Conservation (phyloP, 1,140 invertebrate genomes). For the Drosophila micromelanica region DNA sequence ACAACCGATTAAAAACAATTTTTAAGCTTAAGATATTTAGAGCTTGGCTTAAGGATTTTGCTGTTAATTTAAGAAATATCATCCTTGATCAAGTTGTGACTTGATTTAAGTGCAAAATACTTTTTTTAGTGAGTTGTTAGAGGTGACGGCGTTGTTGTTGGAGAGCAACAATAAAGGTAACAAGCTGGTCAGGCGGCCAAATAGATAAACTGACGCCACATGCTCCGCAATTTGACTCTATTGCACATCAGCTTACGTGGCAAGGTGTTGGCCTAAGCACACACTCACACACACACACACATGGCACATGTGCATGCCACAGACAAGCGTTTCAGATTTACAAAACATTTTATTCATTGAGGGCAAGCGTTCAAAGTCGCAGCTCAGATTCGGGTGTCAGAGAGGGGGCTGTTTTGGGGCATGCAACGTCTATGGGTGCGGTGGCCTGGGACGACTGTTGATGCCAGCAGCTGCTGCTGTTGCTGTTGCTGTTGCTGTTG, state of each 20-base stretch:
- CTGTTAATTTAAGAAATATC: no score
- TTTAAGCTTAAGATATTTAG: no score
- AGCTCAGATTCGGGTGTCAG: slow-evolving; percentile 45
- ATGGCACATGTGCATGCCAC: slow-evolving; percentile 21
- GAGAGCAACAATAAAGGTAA: slow-evolving; percentile 50
- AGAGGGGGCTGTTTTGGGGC: background rate
- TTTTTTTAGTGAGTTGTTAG: no score
- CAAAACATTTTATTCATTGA: slow-evolving; percentile 79
- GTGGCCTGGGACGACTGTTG: slow-evolving; percentile 30
- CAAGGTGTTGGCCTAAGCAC: slow-evolving; percentile 33
- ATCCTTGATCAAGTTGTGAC: no score
- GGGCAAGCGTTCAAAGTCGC: slow-evolving; percentile 39
- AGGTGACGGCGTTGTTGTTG: background rate
- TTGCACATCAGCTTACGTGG: slow-evolving; percentile 35
- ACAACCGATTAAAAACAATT: no score
- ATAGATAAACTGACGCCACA: slow-evolving; percentile 72
- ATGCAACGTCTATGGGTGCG: slow-evolving; percentile 48
- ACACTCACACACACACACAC: slow-evolving; percentile 11
- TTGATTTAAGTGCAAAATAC: no score
- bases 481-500: slow-evolving; percentile 14
- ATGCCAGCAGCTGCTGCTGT: slow-evolving; percentile 3
- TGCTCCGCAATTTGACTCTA: slow-evolving; percentile 70
- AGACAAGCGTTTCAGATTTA: slow-evolving; percentile 74
- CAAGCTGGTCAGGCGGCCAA: slow-evolving; percentile 66
- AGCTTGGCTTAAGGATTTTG: no score